Conservation (phyloP, 1,140 invertebrate genomes). For the Drosophila jambulina region DNA sequence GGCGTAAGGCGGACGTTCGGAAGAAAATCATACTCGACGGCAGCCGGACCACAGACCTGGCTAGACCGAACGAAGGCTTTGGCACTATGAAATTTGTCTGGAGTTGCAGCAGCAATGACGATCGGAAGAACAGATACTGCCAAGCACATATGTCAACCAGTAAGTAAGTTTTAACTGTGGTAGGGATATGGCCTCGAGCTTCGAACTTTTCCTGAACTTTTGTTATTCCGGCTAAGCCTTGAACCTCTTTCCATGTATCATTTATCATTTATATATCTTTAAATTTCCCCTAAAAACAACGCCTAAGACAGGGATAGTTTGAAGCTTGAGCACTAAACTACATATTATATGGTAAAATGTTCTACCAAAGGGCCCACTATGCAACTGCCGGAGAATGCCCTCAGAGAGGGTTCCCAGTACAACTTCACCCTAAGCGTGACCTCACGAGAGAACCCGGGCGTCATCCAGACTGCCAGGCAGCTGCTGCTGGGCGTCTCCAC, state of each 20-base stretch:
- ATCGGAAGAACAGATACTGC: constrained; percentile 15
- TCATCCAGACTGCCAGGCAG: neutral
- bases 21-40: constrained; percentile 4
- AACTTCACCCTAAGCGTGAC: constrained; percentile 7
- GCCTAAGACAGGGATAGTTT: neutral
- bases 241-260: too few species aligned
- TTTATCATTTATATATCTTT: neutral
- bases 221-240: too few species aligned
- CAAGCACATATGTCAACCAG: constrained; percentile 3
- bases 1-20: constrained; percentile 16
- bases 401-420: neutral
- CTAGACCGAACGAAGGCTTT: neutral
- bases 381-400: constrained; percentile 4
- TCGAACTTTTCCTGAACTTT: neutral
- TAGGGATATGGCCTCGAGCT: neutral
- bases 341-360: too few species aligned
- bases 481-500: neutral
- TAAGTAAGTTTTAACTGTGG: constrained; percentile 15
- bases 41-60: neutral
- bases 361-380: neutral
- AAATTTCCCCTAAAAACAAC: too few species aligned
- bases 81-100: neutral
- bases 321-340: neutral
- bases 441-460: neutral
- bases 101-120: constrained; percentile 11